These are phyloP conservation scores for Pachliopta kotzebuea DNA, from an alignment of 2,888 invertebrate species.

Conservation along the genomic window DNA sequence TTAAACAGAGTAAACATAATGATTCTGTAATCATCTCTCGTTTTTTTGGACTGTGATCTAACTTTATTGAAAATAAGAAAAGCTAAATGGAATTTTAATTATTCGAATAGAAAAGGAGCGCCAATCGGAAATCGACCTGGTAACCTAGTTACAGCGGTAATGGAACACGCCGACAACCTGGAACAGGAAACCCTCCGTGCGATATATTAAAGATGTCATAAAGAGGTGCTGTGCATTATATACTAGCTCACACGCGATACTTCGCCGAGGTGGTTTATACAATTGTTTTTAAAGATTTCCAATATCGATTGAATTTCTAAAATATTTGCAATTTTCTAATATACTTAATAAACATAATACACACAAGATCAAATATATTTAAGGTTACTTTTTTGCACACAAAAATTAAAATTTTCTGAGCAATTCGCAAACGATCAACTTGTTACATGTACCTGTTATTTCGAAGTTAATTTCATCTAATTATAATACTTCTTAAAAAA, in stretches of 20 bases:
- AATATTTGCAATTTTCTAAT: neutral
- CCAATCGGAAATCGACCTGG: conserved; percentile 23
- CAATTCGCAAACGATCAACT: too few relatives aligned
- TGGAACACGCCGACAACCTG: conserved; percentile 20
- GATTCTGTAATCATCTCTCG: neutral
- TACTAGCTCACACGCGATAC: neutral
- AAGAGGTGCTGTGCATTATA: conserved; percentile 1
- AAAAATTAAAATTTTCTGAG: too few relatives aligned
- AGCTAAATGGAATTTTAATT: conserved; percentile 13
- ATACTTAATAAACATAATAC: too few relatives aligned
- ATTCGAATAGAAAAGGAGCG: conserved; percentile 15
- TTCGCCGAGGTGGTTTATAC: neutral
- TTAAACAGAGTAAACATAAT: neutral
- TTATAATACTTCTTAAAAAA: too few relatives aligned
- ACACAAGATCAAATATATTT: too few relatives aligned
- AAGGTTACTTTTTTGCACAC: too few relatives aligned
- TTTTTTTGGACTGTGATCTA: neutral
- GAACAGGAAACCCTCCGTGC: conserved; percentile 19
- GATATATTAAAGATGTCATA: conserved; percentile 17
- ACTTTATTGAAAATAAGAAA: conserved; percentile 7
- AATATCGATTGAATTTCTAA: neutral
- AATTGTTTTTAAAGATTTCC: neutral
- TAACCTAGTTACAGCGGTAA: conserved; percentile 24
- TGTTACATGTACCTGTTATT: too few relatives aligned
- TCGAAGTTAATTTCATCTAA: too few relatives aligned